Evolutionary conservation across 1,140 invertebrate species (phyloP), one percentile per base, ranked within the genome.

Genomic region (Drosophila parabipectinata): DNA sequence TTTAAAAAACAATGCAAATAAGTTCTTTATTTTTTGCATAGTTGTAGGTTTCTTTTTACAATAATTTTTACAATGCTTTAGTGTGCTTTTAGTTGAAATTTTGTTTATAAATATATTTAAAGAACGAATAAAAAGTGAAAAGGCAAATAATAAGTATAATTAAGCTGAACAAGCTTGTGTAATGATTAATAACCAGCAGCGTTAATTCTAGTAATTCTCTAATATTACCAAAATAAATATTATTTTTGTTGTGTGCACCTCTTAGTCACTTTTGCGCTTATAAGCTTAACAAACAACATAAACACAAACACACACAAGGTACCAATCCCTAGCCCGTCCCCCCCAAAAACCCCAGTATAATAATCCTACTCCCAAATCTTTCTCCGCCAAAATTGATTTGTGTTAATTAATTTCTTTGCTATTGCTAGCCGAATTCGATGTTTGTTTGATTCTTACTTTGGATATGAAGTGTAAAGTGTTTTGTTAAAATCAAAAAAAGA

Each of bases 221-320:
- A 56, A 58, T 57, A 69, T 63, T 60, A 72, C 67, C 39, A 77
- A 48, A 56, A 61, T 62, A 63, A 48, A 24, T 63, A 53, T 66
- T 75, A 72, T 79, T 73, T 69, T 74, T 72, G 59, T 79, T 79
- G 76, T 72, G 76, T 79, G 77, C 77, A 73, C 71, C 69, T 79
- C 63, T 79, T 80, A 79, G 78, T 80, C 77, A 80, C 77, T 81
- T 61, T 77, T 81, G 78, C 77, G 78, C 78, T 76, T 77, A 60
- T 60, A 79, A 64, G 56, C 64, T 75, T 76, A 81, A 72, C 66
- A 74, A 63, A 73, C 48, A 55, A 58, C 37, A 53, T 56, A 26
- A 34, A 55, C 32, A 50, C 52, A 44, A 26, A 48, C 45, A 47
- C 53, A 59, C 28, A 51, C 21, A 54, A 21, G 21, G 44, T 37